A percentile compares a stretch with the other conserved stretches of the same genome.
Evolutionary conservation across 2,113 vertebrate species (phyloP).

Genomic region (Rhinoderma darwinii): DNA sequence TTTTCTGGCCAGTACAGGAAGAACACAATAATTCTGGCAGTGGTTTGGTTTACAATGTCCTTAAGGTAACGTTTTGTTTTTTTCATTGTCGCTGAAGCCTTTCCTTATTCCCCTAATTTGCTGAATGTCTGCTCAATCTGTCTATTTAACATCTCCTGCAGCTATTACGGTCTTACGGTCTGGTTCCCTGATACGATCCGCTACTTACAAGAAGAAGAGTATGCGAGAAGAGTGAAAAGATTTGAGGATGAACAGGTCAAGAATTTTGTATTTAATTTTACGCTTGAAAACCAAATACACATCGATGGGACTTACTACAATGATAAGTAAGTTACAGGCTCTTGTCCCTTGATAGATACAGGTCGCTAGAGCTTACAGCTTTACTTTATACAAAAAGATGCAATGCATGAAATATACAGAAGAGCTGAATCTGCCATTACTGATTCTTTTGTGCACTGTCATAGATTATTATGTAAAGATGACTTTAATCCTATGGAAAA

Average conservation of each 20-base stretch:
- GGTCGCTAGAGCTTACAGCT: background rate
- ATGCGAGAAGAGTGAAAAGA: constrained; percentile 82
- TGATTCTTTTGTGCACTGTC: too few species aligned
- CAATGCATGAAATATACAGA: too few species aligned
- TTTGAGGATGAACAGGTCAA: constrained; percentile 86
- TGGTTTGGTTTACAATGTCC: constrained; percentile 96
- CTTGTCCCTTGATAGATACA: background rate
- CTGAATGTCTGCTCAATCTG: background rate
- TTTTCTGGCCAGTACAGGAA: constrained; percentile 84
- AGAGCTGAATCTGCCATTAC: too few species aligned
- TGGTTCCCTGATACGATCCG: constrained; percentile 99
- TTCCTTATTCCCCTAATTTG: background rate
- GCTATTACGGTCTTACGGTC: constrained; percentile 93
- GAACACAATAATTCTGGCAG: constrained; percentile 89
- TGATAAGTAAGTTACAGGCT: constrained; percentile 80
- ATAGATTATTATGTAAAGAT: too few species aligned
- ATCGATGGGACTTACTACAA: constrained; percentile 87
- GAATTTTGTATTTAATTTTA: constrained; percentile 93
- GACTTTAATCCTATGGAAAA: too few species aligned
- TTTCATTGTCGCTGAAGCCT: background rate
- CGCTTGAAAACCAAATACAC: constrained; percentile 94
- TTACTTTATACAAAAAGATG: background rate
- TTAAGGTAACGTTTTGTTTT: constrained; percentile 80
- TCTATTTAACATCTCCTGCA: constrained; percentile 62
- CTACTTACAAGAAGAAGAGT: constrained; percentile 90